Evolutionary conservation across 1,140 invertebrate genomes (phyloP), one percentile per base, ranked within the genome.

Genomic region (Zaprionus capensis): DNA sequence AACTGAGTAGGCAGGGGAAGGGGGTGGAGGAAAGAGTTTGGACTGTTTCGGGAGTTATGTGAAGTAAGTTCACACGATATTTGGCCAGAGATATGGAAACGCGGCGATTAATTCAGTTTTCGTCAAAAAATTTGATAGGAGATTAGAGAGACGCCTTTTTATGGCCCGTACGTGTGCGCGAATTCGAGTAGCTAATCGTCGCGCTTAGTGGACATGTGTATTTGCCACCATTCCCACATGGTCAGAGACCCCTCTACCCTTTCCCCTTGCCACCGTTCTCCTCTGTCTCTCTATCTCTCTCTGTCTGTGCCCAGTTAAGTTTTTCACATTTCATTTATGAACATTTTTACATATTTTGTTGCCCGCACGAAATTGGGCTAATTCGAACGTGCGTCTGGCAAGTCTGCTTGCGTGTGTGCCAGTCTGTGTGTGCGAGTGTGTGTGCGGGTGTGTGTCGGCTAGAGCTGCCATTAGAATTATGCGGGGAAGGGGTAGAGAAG

Each of bases 291-390:
- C 20, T 17, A n/a, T 38, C 6, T n/a, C n/a, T 6, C 41, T 9
- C 41, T 6, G 17, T 7, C n/a, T 17, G 41, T 24, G 7, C 34
- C 34, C 55, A 55, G 36, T 41, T 57, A 71, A 71, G 71, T 75
- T 66, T 81, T 90, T 71, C 84, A 88, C 84, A 84, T 88, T 88
- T 88, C 81, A 88, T 88, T 88, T 88, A 87, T 87, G 70, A 88
- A 87, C 78, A 66, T 81, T 83, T 86, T 83, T 87, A 83, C 73
- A 77, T 81, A 80, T 88, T 88, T 80, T 81, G 73, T 53, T 84
- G 78, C 81, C 85, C 76, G 85, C 85, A 88, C 85, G 85, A 76
- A 88, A 88, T 90, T 88, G 86, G 85, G 85, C 81, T 88, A 88
- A 88, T 90, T 81, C 88, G 85, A 88, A 88, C 85, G 85, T 88